Evolutionary conservation across 2,113 vertebrate species (phyloP), one percentile per base, ranked within the genome.

Genomic region (Puffinus mauretanicus): DNA sequence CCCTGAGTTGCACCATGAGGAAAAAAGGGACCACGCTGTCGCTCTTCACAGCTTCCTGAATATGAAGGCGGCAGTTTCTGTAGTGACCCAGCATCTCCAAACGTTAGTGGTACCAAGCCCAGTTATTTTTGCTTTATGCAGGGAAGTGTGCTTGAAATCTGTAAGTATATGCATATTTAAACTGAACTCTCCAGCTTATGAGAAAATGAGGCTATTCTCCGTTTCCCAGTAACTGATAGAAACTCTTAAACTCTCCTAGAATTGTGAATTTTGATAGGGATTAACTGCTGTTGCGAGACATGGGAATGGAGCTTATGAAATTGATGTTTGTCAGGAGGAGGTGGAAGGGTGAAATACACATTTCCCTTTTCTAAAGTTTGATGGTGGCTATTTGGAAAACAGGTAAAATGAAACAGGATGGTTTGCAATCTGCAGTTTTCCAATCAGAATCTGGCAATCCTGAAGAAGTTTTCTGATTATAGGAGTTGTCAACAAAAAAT

Each of bases 1-100:
- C 34, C 46, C 62, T 6, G 75, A 80, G 30, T 11, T 86, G 36
- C 2, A 1, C 79, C 36, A 1, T 5, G 7, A 49, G 24, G 47
- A 4, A n/a, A 36, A 73, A 81, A 81, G 65, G 11, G 54, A 61
- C 34, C 0, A 0, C 1, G 2, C 1, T 27, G 42, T 69, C 0
- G 0, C n/a, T 76, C 36, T 65, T 76, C 32, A 2, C 52, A 10
- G 8, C 57, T 89, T 58, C 52, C 52, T 44, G 51, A 24, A 42
- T 38, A 44, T 4, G 32, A 70, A 52, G 72, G 51, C 0, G 0
- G 60, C 44, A 30, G 42, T 83, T 80, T 95, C 88, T 94, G 29
- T 58, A 70, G 55, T 83, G 88, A 40, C 67, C 88, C 44, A 46
- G 46, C 71, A 65, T 42, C 46, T 93, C 29, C 79, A 66, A 61